Conservation (phyloP, 1,140 invertebrate species). For the Calliphora vicina region DNA sequence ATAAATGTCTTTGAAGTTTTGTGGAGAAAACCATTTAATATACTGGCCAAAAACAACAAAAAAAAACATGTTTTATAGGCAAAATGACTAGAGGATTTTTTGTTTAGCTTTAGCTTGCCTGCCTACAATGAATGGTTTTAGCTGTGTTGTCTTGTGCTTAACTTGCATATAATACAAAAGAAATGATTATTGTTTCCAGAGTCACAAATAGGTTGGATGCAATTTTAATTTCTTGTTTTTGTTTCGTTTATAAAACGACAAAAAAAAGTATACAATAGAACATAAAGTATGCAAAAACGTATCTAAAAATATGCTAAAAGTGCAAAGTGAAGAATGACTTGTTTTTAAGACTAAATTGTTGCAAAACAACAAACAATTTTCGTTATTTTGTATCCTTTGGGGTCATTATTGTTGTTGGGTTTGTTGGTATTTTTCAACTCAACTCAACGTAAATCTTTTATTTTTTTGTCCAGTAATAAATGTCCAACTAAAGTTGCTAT, state of each 20-base stretch:
- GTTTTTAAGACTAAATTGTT: constrained; percentile 10
- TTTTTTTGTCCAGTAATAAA: constrained; percentile 3
- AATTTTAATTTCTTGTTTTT: background rate
- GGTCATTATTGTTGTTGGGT: background rate
- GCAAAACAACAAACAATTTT: background rate
- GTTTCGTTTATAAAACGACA: background rate
- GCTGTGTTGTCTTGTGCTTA: background rate
- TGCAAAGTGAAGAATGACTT: constrained; percentile 13
- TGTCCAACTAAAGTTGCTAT: background rate
- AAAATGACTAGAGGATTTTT: background rate
- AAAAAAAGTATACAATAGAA: background rate
- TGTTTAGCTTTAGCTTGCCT: background rate
- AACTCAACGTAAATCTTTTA: background rate
- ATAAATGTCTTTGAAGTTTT: background rate
- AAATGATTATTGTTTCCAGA: background rate
- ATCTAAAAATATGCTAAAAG: background rate
- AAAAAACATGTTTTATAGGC: background rate
- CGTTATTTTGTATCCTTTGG: background rate
- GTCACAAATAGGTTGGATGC: constrained; percentile 15
- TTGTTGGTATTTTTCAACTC: background rate
- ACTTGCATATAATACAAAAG: background rate
- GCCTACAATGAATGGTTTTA: background rate
- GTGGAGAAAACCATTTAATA: constrained; percentile 4
- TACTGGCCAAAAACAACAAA: background rate
- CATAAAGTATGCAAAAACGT: background rate